Base-by-base conservation (phyloP, 2,113 vertebrate species). In the Aptenodytes forsteri region DNA sequence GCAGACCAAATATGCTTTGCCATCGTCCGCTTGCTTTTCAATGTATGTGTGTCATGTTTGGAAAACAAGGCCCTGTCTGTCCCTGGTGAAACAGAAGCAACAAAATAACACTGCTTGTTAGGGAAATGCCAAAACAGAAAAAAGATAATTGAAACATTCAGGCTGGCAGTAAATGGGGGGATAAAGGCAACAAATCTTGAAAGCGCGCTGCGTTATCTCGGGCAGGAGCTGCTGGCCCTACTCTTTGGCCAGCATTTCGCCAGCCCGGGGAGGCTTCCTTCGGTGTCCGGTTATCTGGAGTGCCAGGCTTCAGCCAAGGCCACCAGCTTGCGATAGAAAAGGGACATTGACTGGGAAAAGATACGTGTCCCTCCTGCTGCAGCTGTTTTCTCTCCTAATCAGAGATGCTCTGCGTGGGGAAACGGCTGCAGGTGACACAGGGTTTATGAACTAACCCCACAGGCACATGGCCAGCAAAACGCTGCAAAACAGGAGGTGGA, bases 111-210 rank as follows among this genome's bases (percentile, higher is more conserved):
- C 67, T 25, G 93, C 94, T 78, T 84, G 89, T 64, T 34, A 55
- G 96, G 64, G 94, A 93, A 93, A 95, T 70, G 83, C 93, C 93
- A 71, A 87, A 77, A 40, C 89, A 82, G 67, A 40, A 12, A 59
- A 22, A 25, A 93, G 90, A 96, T 88, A 97, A 97, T 95, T 59
- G 93, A 88, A 96, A 94, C 82, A 89, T 96, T 94, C 94, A 97
- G 97, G 69, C 91, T 89, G 95, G 89, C 92, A 88, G 87, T 18
- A n/a, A 93, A 47, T 14, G 75, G 75, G 88, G 90, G 87, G 89
- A 78, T 83, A 69, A 84, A 92, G 90, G 94, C 89, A 65, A 93
- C 94, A 94, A 97, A 94, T 96, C 94, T 91, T 79, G 81, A 94
- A 34, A 82, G 73, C 83, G 7, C 20, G 0, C 83, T 25, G 80